These are phyloP conservation scores for Cephalopachus bancanus DNA, from an alignment of 2,797 vertebrate species.

Conservation along the genomic window DNA sequence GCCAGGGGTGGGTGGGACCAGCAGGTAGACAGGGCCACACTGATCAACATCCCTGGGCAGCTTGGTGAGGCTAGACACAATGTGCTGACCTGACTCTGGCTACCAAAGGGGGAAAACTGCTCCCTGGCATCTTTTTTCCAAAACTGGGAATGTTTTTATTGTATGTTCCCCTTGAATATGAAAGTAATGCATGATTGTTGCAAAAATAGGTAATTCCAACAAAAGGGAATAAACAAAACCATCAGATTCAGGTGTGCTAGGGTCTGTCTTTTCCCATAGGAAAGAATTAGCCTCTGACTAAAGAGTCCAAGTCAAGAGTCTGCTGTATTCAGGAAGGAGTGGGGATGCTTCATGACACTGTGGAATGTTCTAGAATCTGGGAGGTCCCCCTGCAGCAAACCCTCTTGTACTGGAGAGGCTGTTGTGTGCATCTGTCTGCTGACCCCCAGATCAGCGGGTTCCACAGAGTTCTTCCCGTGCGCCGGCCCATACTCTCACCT, in stretches of 20 bases:
- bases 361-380: conserved; percentile 57
- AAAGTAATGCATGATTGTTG: conserved; percentile 38
- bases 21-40: not conserved
- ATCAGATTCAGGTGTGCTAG: conserved; percentile 50
- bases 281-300: conserved; percentile 19
- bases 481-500: not conserved
- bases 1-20: not conserved
- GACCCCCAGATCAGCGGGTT: not conserved
- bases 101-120: not conserved
- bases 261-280: not conserved
- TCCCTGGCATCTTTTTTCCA: not conserved
- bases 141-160: conserved; percentile 43
- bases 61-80: not conserved
- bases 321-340: not conserved
- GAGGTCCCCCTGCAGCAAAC: not conserved
- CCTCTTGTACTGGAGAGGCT: not conserved
- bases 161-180: conserved; percentile 47
- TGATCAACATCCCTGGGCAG: not conserved
- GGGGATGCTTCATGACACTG: not conserved
- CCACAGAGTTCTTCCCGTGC: not conserved
- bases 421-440: not conserved
- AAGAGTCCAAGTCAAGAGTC: conserved; percentile 39
- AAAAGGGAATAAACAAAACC: conserved; percentile 59
- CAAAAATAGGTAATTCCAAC: conserved; percentile 57
- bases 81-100: not conserved